A percentile compares a stretch with the other conserved stretches of the same genome.
phyloP scores from a whole-genome alignment of 2,113 vertebrate genomes.

The Anarhynchus alexandrinus region DNA sequence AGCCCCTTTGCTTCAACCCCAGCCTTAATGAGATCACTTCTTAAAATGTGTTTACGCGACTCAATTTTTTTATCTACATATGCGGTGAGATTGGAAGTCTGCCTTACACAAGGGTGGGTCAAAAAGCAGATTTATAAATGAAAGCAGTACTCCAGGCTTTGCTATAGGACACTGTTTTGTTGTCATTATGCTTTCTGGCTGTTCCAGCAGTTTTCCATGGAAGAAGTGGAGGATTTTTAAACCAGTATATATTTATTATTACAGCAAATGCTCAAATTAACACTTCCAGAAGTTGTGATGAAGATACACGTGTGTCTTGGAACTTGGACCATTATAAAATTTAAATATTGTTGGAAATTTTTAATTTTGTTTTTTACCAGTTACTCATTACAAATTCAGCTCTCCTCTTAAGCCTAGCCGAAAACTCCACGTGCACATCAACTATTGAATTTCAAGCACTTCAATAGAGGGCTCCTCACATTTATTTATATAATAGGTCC shows the following conservation, averaged over 20 bases:
- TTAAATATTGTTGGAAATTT: background rate
- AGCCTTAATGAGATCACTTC: background rate
- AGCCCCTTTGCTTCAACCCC: background rate
- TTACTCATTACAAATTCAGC: background rate
- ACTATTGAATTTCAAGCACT: background rate
- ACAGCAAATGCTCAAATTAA: background rate
- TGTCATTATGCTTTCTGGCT: background rate
- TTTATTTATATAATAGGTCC: background rate
- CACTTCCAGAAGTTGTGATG: background rate
- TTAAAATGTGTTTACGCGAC: background rate
- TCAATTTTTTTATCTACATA: background rate
- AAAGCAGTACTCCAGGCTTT: background rate
- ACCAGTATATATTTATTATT: background rate
- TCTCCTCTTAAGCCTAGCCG: background rate
- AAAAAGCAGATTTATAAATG: background rate
- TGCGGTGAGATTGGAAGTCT: background rate
- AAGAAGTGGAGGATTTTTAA: background rate
- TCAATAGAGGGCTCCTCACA: background rate
- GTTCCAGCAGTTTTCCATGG: background rate
- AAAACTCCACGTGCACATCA: background rate
- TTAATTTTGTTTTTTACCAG: background rate
- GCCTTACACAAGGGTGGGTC: background rate
- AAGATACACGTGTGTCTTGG: background rate
- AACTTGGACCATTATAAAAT: background rate
- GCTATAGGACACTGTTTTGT: fast-evolving